Evolutionary conservation across 30 jellyfish, hydroid and myxozoan genomes (phyloP), one percentile per base, ranked within the genome.

Genomic region (Phacellophora camtschatica): DNA sequence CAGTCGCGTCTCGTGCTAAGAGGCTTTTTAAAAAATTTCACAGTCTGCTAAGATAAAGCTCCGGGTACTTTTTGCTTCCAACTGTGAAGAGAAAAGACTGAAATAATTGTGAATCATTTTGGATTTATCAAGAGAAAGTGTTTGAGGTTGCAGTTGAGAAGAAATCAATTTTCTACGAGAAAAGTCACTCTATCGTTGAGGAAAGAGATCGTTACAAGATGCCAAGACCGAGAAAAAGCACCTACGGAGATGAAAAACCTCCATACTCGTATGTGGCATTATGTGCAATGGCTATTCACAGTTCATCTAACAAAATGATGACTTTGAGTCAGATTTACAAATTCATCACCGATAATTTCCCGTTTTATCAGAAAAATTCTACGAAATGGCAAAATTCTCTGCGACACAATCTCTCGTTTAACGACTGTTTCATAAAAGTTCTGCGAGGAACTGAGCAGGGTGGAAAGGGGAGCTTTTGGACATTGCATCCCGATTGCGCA

Each of bases 261-360:
- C 97, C 99, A 0, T 92, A 92, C 51, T 83, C 97, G 12, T 92
- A 92, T 43, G 99, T 92, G 12, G 99, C 99, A 4, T 56, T 92
- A 76, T 92, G 99, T 77, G 99, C 99, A 7, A 92, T 92, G 99
- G 99, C 99, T 12, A 92, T 92, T 6, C 97, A 83, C 71, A 92
- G 97, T 59, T 79, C 99, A 11, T 86, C 99, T 0, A 58, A 59
- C 58, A 66, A 77, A 70, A 92, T 92, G 99, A 92, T 92, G 99
- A 92, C 99, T 2, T 50, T 92, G 37, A 86, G 97, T 22, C 96
- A 92, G 49, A 92, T 92, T 12, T 92, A 92, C 83, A 92, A 86
- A 62, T 92, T 79, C 50, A 92, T 92, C 42, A 85, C 89, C 27
- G 97, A 86, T 25, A 92, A 78, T 20, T 92, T 92, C 70, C 99